Conservation (phyloP, 2,113 vertebrate species). For the Nesoenas mayeri region DNA sequence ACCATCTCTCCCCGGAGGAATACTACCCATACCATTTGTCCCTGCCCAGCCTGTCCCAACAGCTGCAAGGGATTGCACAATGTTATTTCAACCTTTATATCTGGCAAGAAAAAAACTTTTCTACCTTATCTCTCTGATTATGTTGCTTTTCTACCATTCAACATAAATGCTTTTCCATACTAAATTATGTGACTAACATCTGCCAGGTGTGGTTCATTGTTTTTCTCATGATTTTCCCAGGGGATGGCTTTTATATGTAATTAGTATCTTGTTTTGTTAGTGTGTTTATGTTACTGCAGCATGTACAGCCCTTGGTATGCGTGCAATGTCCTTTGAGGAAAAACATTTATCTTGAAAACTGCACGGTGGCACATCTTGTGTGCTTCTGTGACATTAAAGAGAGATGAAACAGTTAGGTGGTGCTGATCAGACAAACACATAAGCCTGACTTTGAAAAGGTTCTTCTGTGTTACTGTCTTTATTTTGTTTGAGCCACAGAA, state of each 20-base stretch:
- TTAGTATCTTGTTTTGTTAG: neutral
- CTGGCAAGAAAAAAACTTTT: neutral
- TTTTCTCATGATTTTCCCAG: neutral
- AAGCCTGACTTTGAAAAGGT: conserved; percentile 49
- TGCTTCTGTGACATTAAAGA: conserved; percentile 26
- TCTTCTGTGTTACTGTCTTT: conserved; percentile 35
- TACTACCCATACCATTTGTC: neutral
- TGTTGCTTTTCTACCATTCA: neutral
- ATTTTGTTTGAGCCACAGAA: conserved; percentile 15
- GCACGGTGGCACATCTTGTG: neutral
- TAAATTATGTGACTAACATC: neutral
- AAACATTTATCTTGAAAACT: conserved; percentile 11
- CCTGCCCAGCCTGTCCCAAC: neutral
- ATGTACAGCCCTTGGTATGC: neutral
- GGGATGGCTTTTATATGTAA: neutral
- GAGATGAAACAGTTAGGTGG: conserved; percentile 31
- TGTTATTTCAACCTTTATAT: neutral
- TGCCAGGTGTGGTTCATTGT: neutral
- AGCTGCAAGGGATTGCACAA: neutral
- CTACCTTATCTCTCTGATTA: neutral
- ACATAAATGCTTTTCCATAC: neutral
- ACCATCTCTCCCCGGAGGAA: neutral
- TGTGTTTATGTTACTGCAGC: neutral
- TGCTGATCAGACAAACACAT: conserved; percentile 26
- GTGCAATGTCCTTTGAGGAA: neutral